Evolutionary conservation across 37 sponge, comb jelly and placozoan genomes (phyloP), one percentile per base, ranked within the genome.

Genomic region (Ephydatia muelleri): DNA sequence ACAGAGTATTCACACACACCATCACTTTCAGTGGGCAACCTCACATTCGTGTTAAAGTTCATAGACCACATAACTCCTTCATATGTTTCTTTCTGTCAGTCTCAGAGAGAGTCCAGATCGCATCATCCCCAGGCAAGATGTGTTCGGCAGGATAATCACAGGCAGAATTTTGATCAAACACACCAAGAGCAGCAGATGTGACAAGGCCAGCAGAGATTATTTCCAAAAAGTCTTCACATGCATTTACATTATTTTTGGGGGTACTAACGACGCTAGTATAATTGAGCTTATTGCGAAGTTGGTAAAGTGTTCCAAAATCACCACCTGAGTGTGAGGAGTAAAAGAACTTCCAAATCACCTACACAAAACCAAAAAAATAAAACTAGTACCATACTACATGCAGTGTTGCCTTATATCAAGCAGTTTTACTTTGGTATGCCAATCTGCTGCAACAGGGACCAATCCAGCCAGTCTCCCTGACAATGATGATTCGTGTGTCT

Each of bases 141-240:
- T 68, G 25, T n/a, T 68, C 38, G 33, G 68, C 37, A 47, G 83
- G 83, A 37, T 28, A 26, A 27, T 83, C 83, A 72, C 37, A 47
- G 21, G 28, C 30, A 43, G 74, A 37, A 40, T 83, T 38, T 75
- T 33, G 29, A 33, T 71, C 31, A 71, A 83, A 38, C 34, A 70
- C 37, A 33, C 33, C 14, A 8, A 77, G 38, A 37, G 79, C 78
- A 43, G 86, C 86, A 39, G 84, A 34, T 30, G 76, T 38, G 38
- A 84, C 34, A 22, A 36, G 66, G 35, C 86, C 65, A 25, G 64
- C 16, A n/a, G 38, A 69, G 28, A 75, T 71, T 34, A 38, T 67
- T 35, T 65, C 48, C 38, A 85, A 38, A 34, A 85, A 85, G 49
- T 85, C 86, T 28, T 85, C 86, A 69, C 86, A 78, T 27, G 70